These are phyloP conservation scores for Lineus longissimus DNA, from an alignment of 1,140 invertebrate genomes.

Conservation along the genomic window DNA sequence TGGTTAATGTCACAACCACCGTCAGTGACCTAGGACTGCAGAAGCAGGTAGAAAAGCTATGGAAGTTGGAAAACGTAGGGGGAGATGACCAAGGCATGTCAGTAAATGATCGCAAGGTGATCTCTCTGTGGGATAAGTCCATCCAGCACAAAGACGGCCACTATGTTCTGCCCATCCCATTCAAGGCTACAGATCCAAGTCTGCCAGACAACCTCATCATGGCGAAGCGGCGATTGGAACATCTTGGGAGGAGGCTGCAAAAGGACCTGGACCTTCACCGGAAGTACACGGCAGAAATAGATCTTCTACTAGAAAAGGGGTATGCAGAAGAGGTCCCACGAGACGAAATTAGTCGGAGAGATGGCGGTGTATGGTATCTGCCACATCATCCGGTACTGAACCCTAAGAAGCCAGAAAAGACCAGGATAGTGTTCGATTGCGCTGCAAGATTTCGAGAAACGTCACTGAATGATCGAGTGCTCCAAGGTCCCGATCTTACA, in stretches of 20 bases:
- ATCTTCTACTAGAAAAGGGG: not conserved
- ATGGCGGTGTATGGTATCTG: constrained; percentile 19
- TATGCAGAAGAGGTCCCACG: not conserved
- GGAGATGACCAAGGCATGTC: no score
- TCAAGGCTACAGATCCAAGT: no score
- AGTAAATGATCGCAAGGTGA: no score
- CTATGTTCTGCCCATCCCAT: no score
- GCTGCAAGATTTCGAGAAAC: constrained; percentile 18
- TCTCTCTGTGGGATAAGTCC: no score
- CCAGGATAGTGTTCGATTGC: constrained; percentile 29
- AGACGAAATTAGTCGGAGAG: not conserved
- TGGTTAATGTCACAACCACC: no score
- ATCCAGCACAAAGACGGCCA: no score
- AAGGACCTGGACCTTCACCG: not conserved
- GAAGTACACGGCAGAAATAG: not conserved
- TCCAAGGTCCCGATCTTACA: constrained; percentile 47
- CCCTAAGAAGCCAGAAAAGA: constrained; percentile 20
- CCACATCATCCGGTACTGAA: constrained; percentile 24
- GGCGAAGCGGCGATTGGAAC: no score
- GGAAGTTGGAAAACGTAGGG: no score
- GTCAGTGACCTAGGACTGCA: no score
- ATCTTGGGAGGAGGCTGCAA: not conserved
- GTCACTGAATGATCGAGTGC: constrained; percentile 31
- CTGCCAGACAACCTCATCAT: no score
- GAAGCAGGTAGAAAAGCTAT: no score